Evolutionary conservation across 2,797 vertebrate genomes (phyloP).

Genomic region (Harpagifer antarcticus): DNA sequence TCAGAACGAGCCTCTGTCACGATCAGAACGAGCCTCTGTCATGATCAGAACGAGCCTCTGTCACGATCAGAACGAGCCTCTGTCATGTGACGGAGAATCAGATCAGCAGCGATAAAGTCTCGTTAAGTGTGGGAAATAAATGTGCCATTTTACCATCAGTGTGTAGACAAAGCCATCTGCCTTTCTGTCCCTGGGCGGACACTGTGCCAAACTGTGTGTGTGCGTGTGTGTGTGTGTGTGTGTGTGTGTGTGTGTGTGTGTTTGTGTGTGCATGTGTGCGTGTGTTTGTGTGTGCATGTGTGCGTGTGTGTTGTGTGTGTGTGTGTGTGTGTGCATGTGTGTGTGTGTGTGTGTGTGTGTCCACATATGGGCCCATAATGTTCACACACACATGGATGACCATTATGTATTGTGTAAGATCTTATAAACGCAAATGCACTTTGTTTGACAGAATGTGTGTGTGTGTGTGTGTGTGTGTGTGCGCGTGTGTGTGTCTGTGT

Average conservation of each 20-base stretch:
- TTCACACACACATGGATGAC: constrained; percentile 28
- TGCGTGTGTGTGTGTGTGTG: constrained; percentile 47
- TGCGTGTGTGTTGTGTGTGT: no score
- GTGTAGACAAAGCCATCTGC: constrained; percentile 73
- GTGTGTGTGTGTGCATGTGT: constrained; percentile 50
- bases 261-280: constrained; percentile 51
- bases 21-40: no score
- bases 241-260: constrained; percentile 46
- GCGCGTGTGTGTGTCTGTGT: no score
- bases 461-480: no score
- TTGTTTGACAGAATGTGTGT: no score
- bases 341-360: constrained; percentile 21
- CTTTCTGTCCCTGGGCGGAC: constrained; percentile 58
- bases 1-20: no score
- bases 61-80: no score
- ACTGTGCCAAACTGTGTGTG: constrained; percentile 49
- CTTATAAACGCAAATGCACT: no score
- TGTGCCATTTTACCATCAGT: constrained; percentile 49
- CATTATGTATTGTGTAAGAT: no score
- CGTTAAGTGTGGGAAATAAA: constrained; percentile 48
- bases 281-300: constrained; percentile 37
- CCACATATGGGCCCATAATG: constrained; percentile 18
- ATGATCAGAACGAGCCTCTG: no score
- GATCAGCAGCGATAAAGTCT: constrained; percentile 4
- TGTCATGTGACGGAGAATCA: neutral